Conservation (phyloP, 2,797 vertebrate genomes). For the Sebastes reedi region DNA sequence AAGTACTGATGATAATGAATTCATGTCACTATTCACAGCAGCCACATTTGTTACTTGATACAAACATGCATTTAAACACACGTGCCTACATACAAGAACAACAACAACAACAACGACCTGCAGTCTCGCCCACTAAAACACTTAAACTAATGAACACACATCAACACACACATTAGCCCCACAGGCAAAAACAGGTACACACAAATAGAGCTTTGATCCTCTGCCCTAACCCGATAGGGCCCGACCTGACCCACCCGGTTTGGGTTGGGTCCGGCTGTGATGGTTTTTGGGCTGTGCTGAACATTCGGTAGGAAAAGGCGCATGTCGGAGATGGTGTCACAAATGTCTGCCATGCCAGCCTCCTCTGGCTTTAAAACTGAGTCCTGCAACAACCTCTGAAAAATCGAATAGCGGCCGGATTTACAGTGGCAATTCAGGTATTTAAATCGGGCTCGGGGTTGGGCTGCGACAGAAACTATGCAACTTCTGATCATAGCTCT, state of each 20-base stretch:
- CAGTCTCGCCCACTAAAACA: background rate
- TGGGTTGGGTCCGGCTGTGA: rapidly evolving
- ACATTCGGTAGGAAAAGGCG: background rate
- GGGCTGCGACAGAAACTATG: no score
- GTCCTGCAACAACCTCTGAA: rapidly evolving
- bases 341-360: background rate
- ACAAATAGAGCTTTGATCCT: background rate
- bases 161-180: background rate
- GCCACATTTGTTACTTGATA: background rate
- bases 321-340: background rate
- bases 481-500: no score
- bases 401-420: no score
- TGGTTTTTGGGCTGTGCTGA: background rate
- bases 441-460: no score
- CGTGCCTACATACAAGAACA: background rate
- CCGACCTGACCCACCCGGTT: no score
- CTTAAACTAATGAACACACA: background rate
- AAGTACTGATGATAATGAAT: constrained; percentile 3
- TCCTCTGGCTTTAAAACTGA: no score
- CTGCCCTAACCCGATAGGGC: background rate
- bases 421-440: no score
- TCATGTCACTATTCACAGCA: constrained; percentile 1
- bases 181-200: background rate
- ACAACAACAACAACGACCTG: background rate
- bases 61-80: background rate